A percentile compares a stretch with the other conserved stretches of the same genome.
Conservation (phyloP, 2,797 vertebrate genomes). For the Cyclura pinguis region DNA sequence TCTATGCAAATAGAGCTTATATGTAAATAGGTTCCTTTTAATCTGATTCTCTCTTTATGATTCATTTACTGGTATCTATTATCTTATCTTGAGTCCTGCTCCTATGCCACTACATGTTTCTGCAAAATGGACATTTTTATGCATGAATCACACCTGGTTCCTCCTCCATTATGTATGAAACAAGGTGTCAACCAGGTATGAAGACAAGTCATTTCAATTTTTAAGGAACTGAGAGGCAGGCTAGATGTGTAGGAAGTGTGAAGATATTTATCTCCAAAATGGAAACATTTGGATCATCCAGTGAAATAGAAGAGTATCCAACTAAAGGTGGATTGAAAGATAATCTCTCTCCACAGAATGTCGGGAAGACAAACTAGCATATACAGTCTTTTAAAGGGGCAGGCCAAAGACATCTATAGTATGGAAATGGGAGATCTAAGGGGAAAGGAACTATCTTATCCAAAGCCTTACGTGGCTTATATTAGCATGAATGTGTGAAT, state of each 20-base stretch:
- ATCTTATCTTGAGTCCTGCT: slow-evolving; percentile 21
- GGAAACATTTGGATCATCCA: not conserved
- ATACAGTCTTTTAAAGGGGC: not conserved
- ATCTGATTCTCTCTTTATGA: not conserved
- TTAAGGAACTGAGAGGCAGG: slow-evolving; percentile 61
- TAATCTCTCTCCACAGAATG: not conserved
- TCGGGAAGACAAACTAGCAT: not conserved
- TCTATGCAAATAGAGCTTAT: not conserved
- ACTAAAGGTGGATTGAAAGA: not conserved
- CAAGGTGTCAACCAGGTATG: slow-evolving; percentile 52
- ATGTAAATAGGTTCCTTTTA: not conserved
- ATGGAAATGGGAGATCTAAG: too few relatives aligned
- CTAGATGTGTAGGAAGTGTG: slow-evolving; percentile 26
- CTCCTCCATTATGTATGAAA: slow-evolving; percentile 50
- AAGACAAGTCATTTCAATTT: slow-evolving; percentile 61
- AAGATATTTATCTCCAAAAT: not conserved
- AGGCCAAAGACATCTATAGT: too few relatives aligned
- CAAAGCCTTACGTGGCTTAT: too few relatives aligned
- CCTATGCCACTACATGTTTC: not conserved
- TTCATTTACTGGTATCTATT: not conserved
- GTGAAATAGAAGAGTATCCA: not conserved
- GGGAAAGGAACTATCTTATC: too few relatives aligned
- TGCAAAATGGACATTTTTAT: slow-evolving; percentile 62
- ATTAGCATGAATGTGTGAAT: too few relatives aligned
- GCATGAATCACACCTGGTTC: slow-evolving; percentile 52